Percentiles rank a stretch among this genome's conserved stretches.
These are phyloP conservation scores for Coluber constrictor DNA, from an alignment of 2,797 vertebrate species.

Conservation along the genomic window DNA sequence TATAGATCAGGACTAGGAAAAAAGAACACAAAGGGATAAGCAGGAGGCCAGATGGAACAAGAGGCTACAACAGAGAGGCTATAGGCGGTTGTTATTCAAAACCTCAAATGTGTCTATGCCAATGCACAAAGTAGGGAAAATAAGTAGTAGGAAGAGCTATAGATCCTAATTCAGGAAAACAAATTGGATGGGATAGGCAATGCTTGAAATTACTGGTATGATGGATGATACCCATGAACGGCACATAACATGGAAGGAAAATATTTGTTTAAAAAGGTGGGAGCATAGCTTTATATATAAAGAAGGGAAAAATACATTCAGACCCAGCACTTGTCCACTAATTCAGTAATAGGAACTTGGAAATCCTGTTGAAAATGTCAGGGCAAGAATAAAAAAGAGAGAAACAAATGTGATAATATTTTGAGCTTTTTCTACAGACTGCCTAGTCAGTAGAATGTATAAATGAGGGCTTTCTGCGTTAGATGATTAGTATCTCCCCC, in stretches of 20 bases:
- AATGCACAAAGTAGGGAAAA: neutral
- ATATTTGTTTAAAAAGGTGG: neutral
- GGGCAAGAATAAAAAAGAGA: neutral
- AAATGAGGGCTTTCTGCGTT: neutral
- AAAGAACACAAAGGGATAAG: neutral
- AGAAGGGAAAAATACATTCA: neutral
- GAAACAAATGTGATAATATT: neutral
- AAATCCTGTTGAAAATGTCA: neutral
- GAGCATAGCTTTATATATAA: neutral
- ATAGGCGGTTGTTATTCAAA: neutral
- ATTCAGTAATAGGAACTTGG: neutral
- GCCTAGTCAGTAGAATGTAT: neutral
- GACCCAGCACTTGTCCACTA: neutral
- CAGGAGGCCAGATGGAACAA: neutral
- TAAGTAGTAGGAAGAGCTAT: neutral
- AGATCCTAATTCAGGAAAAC: neutral
- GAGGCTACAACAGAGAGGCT: neutral
- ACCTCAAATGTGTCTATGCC: neutral
- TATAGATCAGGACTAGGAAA: neutral
- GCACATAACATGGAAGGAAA: neutral
- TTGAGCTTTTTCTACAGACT: neutral
- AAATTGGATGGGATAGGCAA: neutral
- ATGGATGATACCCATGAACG: neutral
- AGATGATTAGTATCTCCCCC: neutral
- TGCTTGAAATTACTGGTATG: neutral